Conservation (phyloP, 1,140 invertebrate genomes). For the Euwallacea similis region DNA sequence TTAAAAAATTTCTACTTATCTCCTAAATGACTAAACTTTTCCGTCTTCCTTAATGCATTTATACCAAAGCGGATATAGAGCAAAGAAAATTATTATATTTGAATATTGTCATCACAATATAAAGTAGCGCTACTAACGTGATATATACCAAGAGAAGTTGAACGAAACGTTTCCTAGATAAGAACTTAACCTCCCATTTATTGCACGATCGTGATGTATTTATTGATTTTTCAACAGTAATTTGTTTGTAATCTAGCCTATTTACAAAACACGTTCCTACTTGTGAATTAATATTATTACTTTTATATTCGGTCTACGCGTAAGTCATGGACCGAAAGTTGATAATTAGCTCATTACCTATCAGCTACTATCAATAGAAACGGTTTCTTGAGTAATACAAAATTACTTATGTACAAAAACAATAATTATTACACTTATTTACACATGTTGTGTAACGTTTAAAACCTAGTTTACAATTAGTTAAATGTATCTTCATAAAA, state of each 20-base stretch:
- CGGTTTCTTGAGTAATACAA: slow-evolving; percentile 46
- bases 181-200: not conserved
- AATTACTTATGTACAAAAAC: slow-evolving; percentile 54
- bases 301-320: not conserved
- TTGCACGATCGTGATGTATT: slow-evolving; percentile 5
- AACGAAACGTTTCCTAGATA: not conserved
- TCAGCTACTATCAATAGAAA: not conserved
- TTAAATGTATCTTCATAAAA: slow-evolving; percentile 23
- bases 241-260: not conserved
- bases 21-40: too few species aligned
- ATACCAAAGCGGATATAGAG: too few species aligned
- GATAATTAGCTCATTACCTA: not conserved
- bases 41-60: too few species aligned
- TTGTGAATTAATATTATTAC: not conserved
- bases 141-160: too few species aligned
- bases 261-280: slow-evolving; percentile 3
- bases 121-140: too few species aligned
- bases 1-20: too few species aligned
- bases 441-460: slow-evolving; percentile 36
- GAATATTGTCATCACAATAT: too few species aligned
- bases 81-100: too few species aligned
- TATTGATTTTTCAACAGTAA: not conserved
- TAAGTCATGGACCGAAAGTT: not conserved
- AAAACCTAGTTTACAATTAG: slow-evolving; percentile 2
- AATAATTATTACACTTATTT: slow-evolving; percentile 43